These are phyloP conservation scores for Shargacucullia verbasci DNA, from an alignment of 2,888 invertebrate genomes.

Conservation along the genomic window DNA sequence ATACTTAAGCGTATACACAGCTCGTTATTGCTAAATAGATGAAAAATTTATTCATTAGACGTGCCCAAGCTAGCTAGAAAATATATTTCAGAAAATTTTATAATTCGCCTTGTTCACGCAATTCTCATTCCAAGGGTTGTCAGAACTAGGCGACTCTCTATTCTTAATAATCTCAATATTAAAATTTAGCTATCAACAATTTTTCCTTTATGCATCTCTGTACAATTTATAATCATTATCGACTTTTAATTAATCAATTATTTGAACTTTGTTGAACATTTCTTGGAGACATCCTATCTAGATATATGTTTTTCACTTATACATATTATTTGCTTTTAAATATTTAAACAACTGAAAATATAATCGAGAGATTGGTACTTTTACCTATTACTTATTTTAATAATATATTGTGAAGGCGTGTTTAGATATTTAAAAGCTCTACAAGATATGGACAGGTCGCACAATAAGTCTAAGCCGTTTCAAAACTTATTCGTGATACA, in stretches of 20 bases:
- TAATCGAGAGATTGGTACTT: constrained; percentile 10
- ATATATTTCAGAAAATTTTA: constrained; percentile 22
- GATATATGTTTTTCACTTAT: constrained; percentile 19
- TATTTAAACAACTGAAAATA: constrained; percentile 39
- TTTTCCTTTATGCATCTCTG: constrained; percentile 19
- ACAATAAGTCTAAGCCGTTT: constrained; percentile 18
- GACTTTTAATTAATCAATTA: constrained; percentile 7
- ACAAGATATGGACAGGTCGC: constrained; percentile 45
- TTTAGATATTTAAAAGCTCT: constrained; percentile 50
- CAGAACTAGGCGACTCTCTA: constrained; percentile 31
- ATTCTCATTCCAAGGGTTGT: constrained; percentile 42
- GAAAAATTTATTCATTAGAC: constrained; percentile 28
- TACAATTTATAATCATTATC: constrained; percentile 14
- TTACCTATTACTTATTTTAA: constrained; percentile 16
- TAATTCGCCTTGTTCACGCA: constrained; percentile 34
- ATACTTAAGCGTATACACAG: constrained; percentile 56
- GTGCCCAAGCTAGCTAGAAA: constrained; percentile 43
- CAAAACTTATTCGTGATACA: constrained; percentile 3
- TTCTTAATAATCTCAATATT: constrained; percentile 34
- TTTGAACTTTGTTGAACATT: constrained; percentile 40
- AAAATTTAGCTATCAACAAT: constrained; percentile 18
- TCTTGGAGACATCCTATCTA: constrained; percentile 36
- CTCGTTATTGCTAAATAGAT: constrained; percentile 43
- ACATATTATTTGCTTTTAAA: constrained; percentile 41
- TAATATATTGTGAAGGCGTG: constrained; percentile 21